Evolutionary conservation across 1,140 invertebrate species (phyloP).

Genomic region (Leptonema lineaticorne): DNA sequence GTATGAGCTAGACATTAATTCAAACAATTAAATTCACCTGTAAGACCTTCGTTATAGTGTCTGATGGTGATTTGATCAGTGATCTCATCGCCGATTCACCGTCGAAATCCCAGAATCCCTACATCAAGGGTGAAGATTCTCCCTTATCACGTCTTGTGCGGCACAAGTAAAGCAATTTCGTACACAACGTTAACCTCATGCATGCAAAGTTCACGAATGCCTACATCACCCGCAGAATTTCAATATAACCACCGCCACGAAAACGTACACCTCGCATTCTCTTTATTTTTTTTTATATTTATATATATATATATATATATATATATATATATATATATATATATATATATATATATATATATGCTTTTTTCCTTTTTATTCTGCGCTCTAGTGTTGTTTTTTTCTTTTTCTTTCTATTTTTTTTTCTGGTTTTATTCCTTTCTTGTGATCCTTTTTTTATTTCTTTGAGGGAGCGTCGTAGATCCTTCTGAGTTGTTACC

Average conservation of each 20-base stretch:
- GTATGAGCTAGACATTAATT: too few species aligned
- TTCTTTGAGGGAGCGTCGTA: too few species aligned
- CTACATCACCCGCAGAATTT: conserved; percentile 20
- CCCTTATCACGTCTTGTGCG: conserved; percentile 24
- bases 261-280: neutral
- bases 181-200: conserved; percentile 32
- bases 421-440: too few species aligned
- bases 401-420: too few species aligned
- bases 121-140: neutral
- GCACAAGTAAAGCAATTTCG: conserved; percentile 29
- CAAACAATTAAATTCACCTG: conserved; percentile 23
- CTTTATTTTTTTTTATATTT: neutral
- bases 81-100: conserved; percentile 22
- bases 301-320: neutral
- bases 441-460: too few species aligned
- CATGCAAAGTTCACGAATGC: conserved; percentile 27
- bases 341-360: neutral
- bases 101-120: conserved; percentile 9
- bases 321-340: neutral
- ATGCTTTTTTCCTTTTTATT: too few species aligned
- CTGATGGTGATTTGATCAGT: conserved; percentile 23
- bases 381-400: too few species aligned
- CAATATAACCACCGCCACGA: conserved; percentile 10
- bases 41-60: neutral
- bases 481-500: too few species aligned